These are phyloP conservation scores for Chloroceryle amazona DNA, from an alignment of 2,797 vertebrate genomes.

Conservation along the genomic window DNA sequence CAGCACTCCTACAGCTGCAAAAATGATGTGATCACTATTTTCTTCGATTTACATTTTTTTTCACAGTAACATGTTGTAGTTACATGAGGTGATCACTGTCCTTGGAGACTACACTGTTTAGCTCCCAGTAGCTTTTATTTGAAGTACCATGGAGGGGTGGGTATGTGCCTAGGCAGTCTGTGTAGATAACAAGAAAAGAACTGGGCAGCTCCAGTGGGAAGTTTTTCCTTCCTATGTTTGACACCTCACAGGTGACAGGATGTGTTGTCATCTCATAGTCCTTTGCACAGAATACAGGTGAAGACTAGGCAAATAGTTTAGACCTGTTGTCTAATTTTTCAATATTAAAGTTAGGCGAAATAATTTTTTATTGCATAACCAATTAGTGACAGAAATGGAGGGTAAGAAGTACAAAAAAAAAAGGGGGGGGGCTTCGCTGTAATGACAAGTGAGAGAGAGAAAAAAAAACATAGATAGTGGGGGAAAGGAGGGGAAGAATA, in stretches of 20 bases:
- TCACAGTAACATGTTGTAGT: background rate
- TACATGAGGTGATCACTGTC: background rate
- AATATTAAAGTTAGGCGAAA: background rate
- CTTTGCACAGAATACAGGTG: background rate
- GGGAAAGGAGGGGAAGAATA: background rate
- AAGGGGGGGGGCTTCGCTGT: rapidly evolving
- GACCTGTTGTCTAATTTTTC: background rate
- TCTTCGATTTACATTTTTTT: background rate
- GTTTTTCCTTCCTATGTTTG: background rate
- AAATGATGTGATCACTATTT: background rate
- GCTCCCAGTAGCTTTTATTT: background rate
- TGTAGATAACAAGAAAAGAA: background rate
- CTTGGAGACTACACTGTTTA: background rate
- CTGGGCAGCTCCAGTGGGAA: background rate
- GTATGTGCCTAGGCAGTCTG: background rate
- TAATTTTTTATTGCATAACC: background rate
- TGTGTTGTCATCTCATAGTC: background rate
- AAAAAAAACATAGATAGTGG: background rate
- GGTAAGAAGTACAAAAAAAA: background rate
- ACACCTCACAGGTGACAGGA: background rate
- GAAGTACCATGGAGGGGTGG: background rate
- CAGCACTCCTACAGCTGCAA: background rate
- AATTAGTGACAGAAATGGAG: background rate
- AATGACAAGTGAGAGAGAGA: background rate
- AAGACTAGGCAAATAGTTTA: background rate